Conservation (phyloP, 2,888 invertebrate genomes). For the Phasia obesa region DNA sequence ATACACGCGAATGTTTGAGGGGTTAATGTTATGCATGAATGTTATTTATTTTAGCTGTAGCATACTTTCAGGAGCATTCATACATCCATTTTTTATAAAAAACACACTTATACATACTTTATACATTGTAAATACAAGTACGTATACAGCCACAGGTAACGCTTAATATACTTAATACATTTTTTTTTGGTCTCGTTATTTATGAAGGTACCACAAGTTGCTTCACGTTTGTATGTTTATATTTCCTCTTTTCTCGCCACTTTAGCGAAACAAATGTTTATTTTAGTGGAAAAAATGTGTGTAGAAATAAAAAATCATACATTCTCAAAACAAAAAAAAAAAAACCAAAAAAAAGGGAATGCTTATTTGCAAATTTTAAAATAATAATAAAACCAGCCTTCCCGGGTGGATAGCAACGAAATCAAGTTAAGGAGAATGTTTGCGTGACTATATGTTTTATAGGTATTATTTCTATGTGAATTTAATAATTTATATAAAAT, state of each 20-base stretch:
- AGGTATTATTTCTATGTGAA: no score
- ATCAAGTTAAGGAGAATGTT: no score
- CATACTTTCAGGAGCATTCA: conserved; percentile 46
- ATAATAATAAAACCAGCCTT: not conserved
- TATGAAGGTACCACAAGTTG: conserved; percentile 16
- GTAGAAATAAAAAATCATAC: conserved; percentile 33
- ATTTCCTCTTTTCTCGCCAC: not conserved
- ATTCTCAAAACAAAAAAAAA: no score
- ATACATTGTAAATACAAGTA: not conserved
- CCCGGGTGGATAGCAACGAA: no score
- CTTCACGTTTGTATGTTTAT: not conserved
- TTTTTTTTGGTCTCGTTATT: conserved; percentile 32
- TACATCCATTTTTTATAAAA: conserved; percentile 18
- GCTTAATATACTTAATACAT: conserved; percentile 30
- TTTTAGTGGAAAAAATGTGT: conserved; percentile 29
- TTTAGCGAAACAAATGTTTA: conserved; percentile 34
- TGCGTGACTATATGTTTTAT: no score
- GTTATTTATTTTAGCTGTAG: conserved; percentile 51
- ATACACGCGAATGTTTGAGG: conserved; percentile 33
- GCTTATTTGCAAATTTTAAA: not conserved
- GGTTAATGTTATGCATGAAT: conserved; percentile 51
- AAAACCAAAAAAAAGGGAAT: not conserved
- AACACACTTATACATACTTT: not conserved
- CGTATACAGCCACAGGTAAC: conserved; percentile 9
- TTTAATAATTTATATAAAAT: no score